These are phyloP conservation scores for Caloenas nicobarica DNA, from an alignment of 2,113 vertebrate species.

Conservation along the genomic window DNA sequence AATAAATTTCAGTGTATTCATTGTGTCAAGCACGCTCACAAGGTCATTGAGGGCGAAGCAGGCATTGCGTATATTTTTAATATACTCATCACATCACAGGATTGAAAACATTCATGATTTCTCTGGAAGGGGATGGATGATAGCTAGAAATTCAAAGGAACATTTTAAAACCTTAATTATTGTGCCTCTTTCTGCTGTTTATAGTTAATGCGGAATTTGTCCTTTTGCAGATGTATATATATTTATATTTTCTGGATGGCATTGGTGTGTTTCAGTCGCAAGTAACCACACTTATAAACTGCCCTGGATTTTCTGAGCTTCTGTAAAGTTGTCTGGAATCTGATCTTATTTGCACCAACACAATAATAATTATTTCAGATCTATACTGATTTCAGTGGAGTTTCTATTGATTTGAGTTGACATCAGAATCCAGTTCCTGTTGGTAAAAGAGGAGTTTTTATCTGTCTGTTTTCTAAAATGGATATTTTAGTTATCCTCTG, in stretches of 20 bases:
- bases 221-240: not conserved
- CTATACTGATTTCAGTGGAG: not conserved
- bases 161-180: not conserved
- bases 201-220: not conserved
- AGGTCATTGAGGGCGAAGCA: not conserved
- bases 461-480: not conserved
- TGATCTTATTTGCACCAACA: not conserved
- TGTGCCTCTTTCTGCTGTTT: not conserved
- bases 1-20: conserved; percentile 27
- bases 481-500: not conserved
- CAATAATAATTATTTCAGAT: not conserved
- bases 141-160: not conserved
- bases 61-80: not conserved
- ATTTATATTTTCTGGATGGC: not conserved
- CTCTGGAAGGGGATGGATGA: not conserved
- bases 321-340: not conserved
- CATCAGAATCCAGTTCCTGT: not conserved
- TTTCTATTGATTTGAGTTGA: not conserved
- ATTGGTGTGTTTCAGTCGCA: not conserved
- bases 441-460: not conserved
- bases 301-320: not conserved
- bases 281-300: not conserved
- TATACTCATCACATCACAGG: not conserved
- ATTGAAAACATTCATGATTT: not conserved
- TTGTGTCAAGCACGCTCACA: not conserved